Evolutionary conservation across 37 sponge, comb jelly and placozoan species (phyloP), one percentile per base, ranked within the genome.

Genomic region (Agelas oroides): DNA sequence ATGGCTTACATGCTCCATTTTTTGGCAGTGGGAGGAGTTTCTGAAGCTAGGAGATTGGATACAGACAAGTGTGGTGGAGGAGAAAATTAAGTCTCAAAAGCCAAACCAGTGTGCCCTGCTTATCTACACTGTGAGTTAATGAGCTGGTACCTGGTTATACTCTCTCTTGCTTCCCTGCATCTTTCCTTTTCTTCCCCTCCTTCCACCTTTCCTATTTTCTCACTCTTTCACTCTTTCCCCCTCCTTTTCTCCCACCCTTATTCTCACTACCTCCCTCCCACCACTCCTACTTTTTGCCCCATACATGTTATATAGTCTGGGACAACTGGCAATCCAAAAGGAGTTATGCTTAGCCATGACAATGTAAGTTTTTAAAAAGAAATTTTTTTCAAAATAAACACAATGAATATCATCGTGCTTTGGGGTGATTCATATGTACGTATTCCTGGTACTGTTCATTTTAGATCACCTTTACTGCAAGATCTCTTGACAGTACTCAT

Each of bases 291-390:
- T 8, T 8, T 8, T 8, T 32, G 27, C 66, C 33, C 28, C 66
- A 46, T 21, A 24, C 21, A 24, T 15, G 57, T n/a, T 41, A 0
- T 16, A 5, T 2, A 96, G 96, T 96, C 96, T 82, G 96, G 96
- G 2, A 96, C 96, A 27, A 93, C 95, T 58, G 96, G 96, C 1
- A 77, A 86, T 30, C 96, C 96, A 0, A 96, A 96, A 57, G 96
- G 94, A 63, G 95, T 90, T 15, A 96, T 96, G 96, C 65, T 96
- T 35, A 92, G 95, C 38, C 96, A 96, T 84, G 96, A 96, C 77
- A 90, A 93, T 80, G 96, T 96, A 31, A 92, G 94, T 55, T n/a
- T 53, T n/a, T n/a, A n/a, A n/a, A n/a, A n/a, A n/a, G n/a, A n/a
- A n/a, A n/a, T n/a, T n/a, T n/a, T n/a, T n/a, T n/a, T n/a, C n/a